Evolutionary conservation across 92 coral and sea anemone genomes (phyloP).

Genomic region (Muricea muricata): DNA sequence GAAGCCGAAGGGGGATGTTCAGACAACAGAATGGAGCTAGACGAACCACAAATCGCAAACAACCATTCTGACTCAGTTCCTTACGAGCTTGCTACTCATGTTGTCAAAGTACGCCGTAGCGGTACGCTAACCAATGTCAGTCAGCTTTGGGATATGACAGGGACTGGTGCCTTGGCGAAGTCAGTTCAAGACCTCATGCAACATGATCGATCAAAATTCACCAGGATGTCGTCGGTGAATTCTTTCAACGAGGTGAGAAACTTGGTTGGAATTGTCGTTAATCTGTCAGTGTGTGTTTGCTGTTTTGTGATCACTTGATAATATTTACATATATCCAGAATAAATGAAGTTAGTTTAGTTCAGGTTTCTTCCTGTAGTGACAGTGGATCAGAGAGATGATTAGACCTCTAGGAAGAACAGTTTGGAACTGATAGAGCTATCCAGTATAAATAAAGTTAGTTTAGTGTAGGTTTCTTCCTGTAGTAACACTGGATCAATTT

Average conservation of each 20-base stretch:
- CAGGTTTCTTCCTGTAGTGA: too few relatives aligned
- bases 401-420: too few relatives aligned
- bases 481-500: too few relatives aligned
- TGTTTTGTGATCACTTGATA: too few relatives aligned
- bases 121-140: slow-evolving; percentile 87
- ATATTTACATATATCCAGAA: too few relatives aligned
- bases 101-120: slow-evolving; percentile 87
- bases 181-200: slow-evolving; percentile 65
- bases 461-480: too few relatives aligned
- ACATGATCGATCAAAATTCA: slow-evolving; percentile 69
- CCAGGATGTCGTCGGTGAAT: slow-evolving; percentile 80
- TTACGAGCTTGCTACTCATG: slow-evolving; percentile 85
- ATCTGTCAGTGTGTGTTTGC: too few relatives aligned
- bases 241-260: slow-evolving; percentile 80
- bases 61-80: not conserved
- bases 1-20: not conserved
- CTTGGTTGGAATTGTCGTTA: too few relatives aligned
- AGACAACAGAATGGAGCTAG: not conserved
- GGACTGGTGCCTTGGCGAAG: slow-evolving; percentile 71
- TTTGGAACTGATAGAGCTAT: too few relatives aligned
- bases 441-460: too few relatives aligned
- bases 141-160: slow-evolving; percentile 82
- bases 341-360: too few relatives aligned
- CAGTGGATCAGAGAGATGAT: too few relatives aligned
- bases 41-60: not conserved